Evolutionary conservation across 2,797 vertebrate species (phyloP), one percentile per base, ranked within the genome.

Genomic region (Poeciliopsis turneri): DNA sequence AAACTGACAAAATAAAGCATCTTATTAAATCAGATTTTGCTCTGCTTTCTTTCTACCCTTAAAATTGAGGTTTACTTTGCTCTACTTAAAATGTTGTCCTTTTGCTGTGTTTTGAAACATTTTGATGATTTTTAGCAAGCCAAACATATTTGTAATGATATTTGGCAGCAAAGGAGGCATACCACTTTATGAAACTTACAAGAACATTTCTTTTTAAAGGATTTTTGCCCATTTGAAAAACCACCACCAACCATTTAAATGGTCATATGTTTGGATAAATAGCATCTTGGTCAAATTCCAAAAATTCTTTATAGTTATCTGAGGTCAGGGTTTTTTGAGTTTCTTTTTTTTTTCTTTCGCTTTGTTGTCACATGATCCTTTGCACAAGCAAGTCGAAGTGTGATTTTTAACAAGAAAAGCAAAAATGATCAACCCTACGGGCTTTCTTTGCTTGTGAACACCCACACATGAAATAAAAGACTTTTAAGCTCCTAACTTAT

Each of bases 391-490:
- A 86, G 79, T 78, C 82, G 73, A 78, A 78, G 82, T 85, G 78
- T 74, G 74, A 57, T 81, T 55, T 90, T 87, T 83, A 89, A 85
- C 81, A 80, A 90, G 82, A 25, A 79, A 71, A 87, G 80, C 84
- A 80, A 80, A 30, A 87, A 86, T n/a, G 70, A 90, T 87, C 77
- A 85, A 77, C 86, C 89, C 79, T 84, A 28, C 68, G 82, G 88
- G 83, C 73, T 81, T 79, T 71, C 72, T 53, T 74, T 72, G 73
- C 82, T 76, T 79, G 74, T 77, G 82, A 90, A 86, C 86, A 83
- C 53, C 41, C 45, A 20, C 77, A 46, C 53, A 80, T 74, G 51
- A 28, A 30, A 75, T 75, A 71, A 86, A 86, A 84, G 57, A 68
- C 75, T 84, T 77, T 39, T 81, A 33, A 80, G 78, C 80, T 41